A percentile compares a stretch with the other conserved stretches of the same genome.
Conservation (phyloP, 2,888 invertebrate genomes). For the Steromphala cineraria region DNA sequence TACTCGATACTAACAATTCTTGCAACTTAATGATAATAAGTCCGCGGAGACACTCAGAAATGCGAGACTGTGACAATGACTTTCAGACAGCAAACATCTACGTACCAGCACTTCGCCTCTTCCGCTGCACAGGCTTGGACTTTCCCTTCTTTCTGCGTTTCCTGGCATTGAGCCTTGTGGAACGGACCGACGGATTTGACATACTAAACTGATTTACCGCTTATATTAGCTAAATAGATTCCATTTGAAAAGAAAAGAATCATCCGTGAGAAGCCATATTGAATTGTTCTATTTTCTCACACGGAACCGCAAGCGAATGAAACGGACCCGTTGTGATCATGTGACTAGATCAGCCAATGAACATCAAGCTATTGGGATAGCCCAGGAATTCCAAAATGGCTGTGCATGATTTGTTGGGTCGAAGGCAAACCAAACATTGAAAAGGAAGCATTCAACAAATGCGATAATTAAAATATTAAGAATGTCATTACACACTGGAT, state of each 20-base stretch:
- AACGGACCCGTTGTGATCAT: slow-evolving; percentile 35
- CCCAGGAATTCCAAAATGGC: slow-evolving; percentile 34
- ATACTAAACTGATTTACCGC: slow-evolving; percentile 43
- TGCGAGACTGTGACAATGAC: slow-evolving; percentile 10
- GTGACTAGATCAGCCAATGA: slow-evolving; percentile 38
- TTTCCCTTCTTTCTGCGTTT: slow-evolving; percentile 48
- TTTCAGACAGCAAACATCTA: slow-evolving; percentile 18
- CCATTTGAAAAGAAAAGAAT: slow-evolving; percentile 20
- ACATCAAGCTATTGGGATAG: slow-evolving; percentile 19
- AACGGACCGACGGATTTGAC: slow-evolving; percentile 58
- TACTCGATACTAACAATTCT: too few relatives aligned
- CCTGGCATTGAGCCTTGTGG: slow-evolving; percentile 62
- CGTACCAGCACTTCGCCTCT: slow-evolving; percentile 46
- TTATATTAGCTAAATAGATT: slow-evolving; percentile 11
- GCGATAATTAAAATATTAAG: background rate
- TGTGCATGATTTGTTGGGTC: background rate
- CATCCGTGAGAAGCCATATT: slow-evolving; percentile 60
- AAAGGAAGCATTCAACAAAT: background rate
- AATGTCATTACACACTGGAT: slow-evolving; percentile 9
- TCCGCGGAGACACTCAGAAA: slow-evolving; percentile 6
- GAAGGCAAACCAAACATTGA: background rate
- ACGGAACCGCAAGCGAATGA: slow-evolving; percentile 42
- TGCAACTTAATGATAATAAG: background rate
- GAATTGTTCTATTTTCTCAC: slow-evolving; percentile 51
- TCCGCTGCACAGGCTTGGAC: slow-evolving; percentile 36